A percentile compares a stretch with the other conserved stretches of the same genome.
Conservation (phyloP, 2,888 invertebrate species). For the Drosophila putrida region DNA sequence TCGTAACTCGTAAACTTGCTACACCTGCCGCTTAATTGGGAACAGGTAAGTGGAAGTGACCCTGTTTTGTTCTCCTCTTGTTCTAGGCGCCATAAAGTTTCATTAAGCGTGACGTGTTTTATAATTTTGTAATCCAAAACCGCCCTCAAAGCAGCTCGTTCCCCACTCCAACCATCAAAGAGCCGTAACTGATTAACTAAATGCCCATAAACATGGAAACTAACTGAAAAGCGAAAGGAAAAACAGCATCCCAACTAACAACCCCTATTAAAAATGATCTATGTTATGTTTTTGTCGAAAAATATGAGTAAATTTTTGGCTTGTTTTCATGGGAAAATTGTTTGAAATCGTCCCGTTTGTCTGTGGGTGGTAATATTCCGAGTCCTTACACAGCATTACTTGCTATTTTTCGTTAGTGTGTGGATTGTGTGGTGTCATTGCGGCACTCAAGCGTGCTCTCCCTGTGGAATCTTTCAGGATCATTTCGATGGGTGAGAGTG, state of each 20-base stretch:
- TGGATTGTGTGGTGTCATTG: slow-evolving; percentile 57
- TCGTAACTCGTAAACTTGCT: slow-evolving; percentile 51
- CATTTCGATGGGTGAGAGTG: slow-evolving; percentile 62
- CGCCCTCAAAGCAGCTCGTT: slow-evolving; percentile 33
- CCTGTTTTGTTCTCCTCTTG: slow-evolving; percentile 7
- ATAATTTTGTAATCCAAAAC: slow-evolving; percentile 56
- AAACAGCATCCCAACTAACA: slow-evolving; percentile 59
- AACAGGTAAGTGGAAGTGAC: slow-evolving; percentile 47
- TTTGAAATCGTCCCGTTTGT: slow-evolving; percentile 1
- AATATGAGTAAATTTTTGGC: slow-evolving; percentile 47
- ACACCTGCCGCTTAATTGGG: slow-evolving; percentile 74
- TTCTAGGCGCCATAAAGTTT: slow-evolving; percentile 77
- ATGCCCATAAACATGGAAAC: slow-evolving; percentile 68
- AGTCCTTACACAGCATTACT: slow-evolving; percentile 40
- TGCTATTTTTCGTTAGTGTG: slow-evolving; percentile 39
- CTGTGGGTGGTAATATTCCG: slow-evolving; percentile 62
- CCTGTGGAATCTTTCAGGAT: slow-evolving; percentile 42
- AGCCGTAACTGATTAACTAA: slow-evolving; percentile 77
- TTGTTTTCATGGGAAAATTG: slow-evolving; percentile 66
- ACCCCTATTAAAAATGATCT: slow-evolving; percentile 66
- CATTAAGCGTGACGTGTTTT: slow-evolving; percentile 79
- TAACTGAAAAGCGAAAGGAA: slow-evolving; percentile 34
- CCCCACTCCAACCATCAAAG: slow-evolving; percentile 37
- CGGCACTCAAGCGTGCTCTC: slow-evolving; percentile 54
- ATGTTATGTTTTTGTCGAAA: slow-evolving; percentile 41